These are phyloP conservation scores for Grantiella picta DNA, from an alignment of 2,113 vertebrate genomes.

Conservation along the genomic window DNA sequence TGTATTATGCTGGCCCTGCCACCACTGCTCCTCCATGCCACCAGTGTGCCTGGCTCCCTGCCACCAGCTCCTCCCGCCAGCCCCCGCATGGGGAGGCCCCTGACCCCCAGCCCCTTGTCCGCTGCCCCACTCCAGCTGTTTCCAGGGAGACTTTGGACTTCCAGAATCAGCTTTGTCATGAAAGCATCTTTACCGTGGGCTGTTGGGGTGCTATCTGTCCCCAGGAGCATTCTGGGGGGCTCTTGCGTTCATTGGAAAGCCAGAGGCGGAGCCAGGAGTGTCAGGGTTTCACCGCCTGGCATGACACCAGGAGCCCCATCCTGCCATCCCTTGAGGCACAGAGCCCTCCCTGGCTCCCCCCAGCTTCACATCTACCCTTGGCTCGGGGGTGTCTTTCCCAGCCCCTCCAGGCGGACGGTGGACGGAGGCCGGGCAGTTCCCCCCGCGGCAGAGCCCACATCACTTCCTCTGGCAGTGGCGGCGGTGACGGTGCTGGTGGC, in stretches of 20 bases:
- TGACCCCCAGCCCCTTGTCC: accelerated
- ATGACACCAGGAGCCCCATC: too few species aligned
- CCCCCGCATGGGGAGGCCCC: accelerated
- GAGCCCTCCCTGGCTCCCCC: background rate
- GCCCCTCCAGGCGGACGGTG: background rate
- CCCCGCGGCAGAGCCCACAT: slow-evolving; percentile 6
- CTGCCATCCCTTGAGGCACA: accelerated
- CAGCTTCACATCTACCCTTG: accelerated
- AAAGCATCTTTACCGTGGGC: accelerated
- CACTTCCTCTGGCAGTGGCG: slow-evolving; percentile 61
- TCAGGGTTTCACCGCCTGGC: background rate
- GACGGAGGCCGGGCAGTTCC: background rate
- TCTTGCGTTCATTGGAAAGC: background rate
- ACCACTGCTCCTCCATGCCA: accelerated
- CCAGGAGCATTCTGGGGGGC: background rate
- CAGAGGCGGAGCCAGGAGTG: background rate
- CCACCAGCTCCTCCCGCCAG: background rate
- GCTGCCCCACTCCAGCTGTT: accelerated
- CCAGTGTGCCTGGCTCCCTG: background rate
- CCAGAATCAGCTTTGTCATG: background rate
- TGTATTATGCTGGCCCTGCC: background rate
- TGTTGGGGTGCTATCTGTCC: accelerated
- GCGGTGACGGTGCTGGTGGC: background rate
- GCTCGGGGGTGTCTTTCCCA: background rate
- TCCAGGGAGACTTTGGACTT: background rate